Conservation (phyloP, 1,140 invertebrate genomes). For the Steinernema khuongi region DNA sequence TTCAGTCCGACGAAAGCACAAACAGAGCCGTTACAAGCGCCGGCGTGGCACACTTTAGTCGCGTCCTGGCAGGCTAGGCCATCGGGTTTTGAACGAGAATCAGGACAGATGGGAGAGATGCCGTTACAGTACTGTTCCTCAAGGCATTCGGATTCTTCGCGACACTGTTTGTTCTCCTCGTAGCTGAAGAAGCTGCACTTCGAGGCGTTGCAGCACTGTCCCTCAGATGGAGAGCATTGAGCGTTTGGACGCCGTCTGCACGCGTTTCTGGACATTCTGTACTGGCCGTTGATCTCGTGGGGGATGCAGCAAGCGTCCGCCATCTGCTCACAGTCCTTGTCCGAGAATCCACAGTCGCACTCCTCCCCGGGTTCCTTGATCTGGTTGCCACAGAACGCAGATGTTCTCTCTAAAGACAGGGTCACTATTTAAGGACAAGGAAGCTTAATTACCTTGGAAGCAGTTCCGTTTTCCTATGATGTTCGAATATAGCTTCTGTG, state of each 20-base stretch:
- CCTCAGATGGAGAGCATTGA: constrained; percentile 87
- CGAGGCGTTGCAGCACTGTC: constrained; percentile 78
- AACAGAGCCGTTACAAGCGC: constrained; percentile 83
- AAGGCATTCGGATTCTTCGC: constrained; percentile 57
- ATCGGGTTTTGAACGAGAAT: constrained; percentile 70
- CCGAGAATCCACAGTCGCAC: constrained; percentile 95
- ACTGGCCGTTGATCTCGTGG: constrained; percentile 35
- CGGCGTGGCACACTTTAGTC: constrained; percentile 75
- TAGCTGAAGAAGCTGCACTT: constrained; percentile 73
- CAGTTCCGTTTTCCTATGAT: constrained; percentile 88
- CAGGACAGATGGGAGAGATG: constrained; percentile 68
- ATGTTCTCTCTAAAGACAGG: constrained; percentile 68
- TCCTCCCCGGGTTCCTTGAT: constrained; percentile 91
- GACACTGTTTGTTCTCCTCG: constrained; percentile 55
- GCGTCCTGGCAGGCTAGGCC: constrained; percentile 66
- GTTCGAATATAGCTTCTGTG: constrained; percentile 62
- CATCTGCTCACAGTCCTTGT: constrained; percentile 76
- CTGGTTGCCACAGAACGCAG: constrained; percentile 97
- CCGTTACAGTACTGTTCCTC: constrained; percentile 67
- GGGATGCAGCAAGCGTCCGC: constrained; percentile 81
- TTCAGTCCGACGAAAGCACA: constrained; percentile 87
- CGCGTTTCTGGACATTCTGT: not conserved
- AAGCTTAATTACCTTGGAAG: constrained; percentile 68
- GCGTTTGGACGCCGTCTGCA: constrained; percentile 62
- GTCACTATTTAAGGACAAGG: constrained; percentile 16